These are phyloP conservation scores for Electrona antarctica DNA, from an alignment of 2,113 vertebrate genomes.

Conservation along the genomic window DNA sequence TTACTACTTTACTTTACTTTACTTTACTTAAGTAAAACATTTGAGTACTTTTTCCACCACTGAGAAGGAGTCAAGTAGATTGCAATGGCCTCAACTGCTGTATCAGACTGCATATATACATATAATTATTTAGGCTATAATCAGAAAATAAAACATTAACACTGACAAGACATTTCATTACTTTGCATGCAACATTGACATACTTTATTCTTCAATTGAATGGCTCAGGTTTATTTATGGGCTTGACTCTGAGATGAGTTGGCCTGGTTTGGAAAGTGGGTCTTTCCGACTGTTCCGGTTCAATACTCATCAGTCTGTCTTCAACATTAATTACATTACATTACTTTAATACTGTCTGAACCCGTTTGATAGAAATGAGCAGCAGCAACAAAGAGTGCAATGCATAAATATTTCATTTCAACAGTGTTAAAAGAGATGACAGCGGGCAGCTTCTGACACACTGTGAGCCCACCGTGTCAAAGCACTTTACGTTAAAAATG, in stretches of 20 bases:
- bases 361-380: constrained; percentile 49
- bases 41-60: too few species aligned
- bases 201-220: too few species aligned
- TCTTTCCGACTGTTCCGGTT: too few species aligned
- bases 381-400: constrained; percentile 8
- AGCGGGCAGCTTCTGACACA: constrained; percentile 16
- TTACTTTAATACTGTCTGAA: constrained; percentile 9
- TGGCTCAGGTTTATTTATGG: too few species aligned
- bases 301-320: constrained; percentile 14
- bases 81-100: not conserved
- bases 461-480: constrained; percentile 20
- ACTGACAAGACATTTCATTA: not conserved
- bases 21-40: too few species aligned
- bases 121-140: not conserved
- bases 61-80: too few species aligned
- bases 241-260: too few species aligned
- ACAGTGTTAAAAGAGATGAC: constrained; percentile 49
- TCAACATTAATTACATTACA: constrained; percentile 30
- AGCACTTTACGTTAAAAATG: constrained; percentile 32
- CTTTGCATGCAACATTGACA: too few species aligned
- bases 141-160: constrained; percentile 11
- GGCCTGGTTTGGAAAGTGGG: too few species aligned
- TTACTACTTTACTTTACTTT: too few species aligned
- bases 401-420: constrained; percentile 58
- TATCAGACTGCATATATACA: not conserved